A percentile compares a stretch with the other conserved stretches of the same genome.
Evolutionary conservation across 2,888 invertebrate genomes (phyloP).

Genomic region (Thera britannica): DNA sequence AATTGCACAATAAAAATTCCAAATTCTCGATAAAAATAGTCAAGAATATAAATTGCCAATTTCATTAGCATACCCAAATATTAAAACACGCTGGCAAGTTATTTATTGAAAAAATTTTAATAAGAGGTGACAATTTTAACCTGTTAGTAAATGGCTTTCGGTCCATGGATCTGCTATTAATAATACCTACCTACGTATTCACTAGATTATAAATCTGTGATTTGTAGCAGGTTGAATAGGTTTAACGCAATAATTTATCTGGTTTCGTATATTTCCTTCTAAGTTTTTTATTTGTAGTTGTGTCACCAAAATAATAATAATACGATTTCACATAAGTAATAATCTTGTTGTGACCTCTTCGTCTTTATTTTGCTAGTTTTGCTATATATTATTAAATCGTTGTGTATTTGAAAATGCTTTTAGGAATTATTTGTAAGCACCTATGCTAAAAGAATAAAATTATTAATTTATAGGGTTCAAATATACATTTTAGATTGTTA

Average conservation of each 20-base stretch:
- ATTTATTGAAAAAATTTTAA: slow-evolving; percentile 43
- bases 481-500: too few species aligned
- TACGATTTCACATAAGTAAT: slow-evolving; percentile 2
- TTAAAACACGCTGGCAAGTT: slow-evolving; percentile 41
- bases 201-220: slow-evolving; percentile 39
- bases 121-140: slow-evolving; percentile 43
- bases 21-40: slow-evolving; percentile 34
- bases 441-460: too few species aligned
- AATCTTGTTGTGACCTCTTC: slow-evolving; percentile 5
- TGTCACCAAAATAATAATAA: slow-evolving; percentile 6
- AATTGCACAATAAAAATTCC: slow-evolving; percentile 26
- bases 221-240: slow-evolving; percentile 38
- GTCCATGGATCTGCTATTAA: slow-evolving; percentile 36
- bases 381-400: too few species aligned
- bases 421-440: too few species aligned
- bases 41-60: slow-evolving; percentile 40
- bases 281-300: slow-evolving; percentile 10
- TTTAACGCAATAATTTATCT: slow-evolving; percentile 28
- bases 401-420: too few species aligned
- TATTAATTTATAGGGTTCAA: too few species aligned
- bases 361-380: neutral
- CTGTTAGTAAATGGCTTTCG: slow-evolving; percentile 42
- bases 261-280: slow-evolving; percentile 21
- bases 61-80: slow-evolving; percentile 41
- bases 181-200: slow-evolving; percentile 39